Evolutionary conservation across 2,113 vertebrate species (phyloP).

Genomic region (Numida meleagris): DNA sequence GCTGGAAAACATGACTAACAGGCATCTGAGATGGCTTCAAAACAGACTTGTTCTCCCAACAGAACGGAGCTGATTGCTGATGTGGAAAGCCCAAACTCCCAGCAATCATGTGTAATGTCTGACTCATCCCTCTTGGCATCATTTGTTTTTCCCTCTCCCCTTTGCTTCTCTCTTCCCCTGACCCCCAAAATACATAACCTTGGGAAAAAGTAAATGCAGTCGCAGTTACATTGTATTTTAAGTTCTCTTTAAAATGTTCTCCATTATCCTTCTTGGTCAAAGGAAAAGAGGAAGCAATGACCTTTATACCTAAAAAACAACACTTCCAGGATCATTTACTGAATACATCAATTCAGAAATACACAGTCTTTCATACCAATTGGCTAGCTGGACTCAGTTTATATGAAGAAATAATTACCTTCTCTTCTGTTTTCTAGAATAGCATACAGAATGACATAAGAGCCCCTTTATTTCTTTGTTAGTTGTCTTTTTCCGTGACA

Average conservation of each 20-base stretch:
- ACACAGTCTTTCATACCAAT: background rate
- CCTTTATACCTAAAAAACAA: background rate
- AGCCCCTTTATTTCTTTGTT: background rate
- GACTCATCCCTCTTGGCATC: background rate
- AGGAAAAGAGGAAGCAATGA: background rate
- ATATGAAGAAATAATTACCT: background rate
- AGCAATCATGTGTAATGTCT: slow-evolving; percentile 10
- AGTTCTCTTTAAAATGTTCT: background rate
- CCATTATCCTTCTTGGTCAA: background rate
- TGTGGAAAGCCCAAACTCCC: slow-evolving; percentile 24
- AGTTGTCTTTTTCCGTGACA: background rate
- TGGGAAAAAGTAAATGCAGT: background rate
- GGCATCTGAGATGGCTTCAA: slow-evolving; percentile 30
- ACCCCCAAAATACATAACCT: background rate
- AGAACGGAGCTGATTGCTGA: slow-evolving; percentile 29
- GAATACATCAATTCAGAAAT: background rate
- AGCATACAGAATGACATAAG: background rate
- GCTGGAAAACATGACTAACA: slow-evolving; percentile 68
- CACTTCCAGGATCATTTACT: background rate
- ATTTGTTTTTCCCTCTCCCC: background rate
- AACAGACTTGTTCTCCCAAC: slow-evolving; percentile 8
- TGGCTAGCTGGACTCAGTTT: background rate
- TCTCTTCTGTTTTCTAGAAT: background rate
- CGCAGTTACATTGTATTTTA: background rate
- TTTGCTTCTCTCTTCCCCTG: background rate